Evolutionary conservation across 2,888 invertebrate species (phyloP).

Genomic region (Trypoxylon attenuatum): DNA sequence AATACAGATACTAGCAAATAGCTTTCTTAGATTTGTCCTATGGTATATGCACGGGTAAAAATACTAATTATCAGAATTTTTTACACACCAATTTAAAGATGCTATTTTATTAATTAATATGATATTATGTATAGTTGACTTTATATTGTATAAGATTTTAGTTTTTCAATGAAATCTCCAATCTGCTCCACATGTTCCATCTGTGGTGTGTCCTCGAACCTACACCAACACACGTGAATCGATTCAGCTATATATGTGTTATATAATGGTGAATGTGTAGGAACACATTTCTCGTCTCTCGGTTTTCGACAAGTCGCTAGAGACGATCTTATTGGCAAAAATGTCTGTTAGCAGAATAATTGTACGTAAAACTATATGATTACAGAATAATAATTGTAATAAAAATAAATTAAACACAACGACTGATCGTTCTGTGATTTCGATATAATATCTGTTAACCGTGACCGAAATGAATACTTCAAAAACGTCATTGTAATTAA

Average conservation of each 20-base stretch:
- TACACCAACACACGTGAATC: neutral
- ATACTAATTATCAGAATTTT: neutral
- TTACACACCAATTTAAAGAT: too few species aligned
- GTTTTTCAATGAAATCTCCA: too few species aligned
- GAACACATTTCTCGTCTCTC: slow-evolving; percentile 17
- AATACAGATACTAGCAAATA: neutral
- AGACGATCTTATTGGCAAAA: slow-evolving; percentile 3
- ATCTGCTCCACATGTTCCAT: neutral
- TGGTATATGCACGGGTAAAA: neutral
- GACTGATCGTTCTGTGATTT: neutral
- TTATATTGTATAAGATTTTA: neutral
- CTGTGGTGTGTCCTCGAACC: neutral
- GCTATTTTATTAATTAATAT: neutral
- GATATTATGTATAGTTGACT: neutral
- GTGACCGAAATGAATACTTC: too few species aligned
- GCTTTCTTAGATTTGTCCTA: neutral
- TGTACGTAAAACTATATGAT: slow-evolving; percentile 32
- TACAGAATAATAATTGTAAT: neutral
- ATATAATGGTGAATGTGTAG: slow-evolving; percentile 33
- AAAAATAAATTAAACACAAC: neutral
- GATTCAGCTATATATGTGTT: slow-evolving; percentile 14
- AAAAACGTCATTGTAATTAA: too few species aligned
- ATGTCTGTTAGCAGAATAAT: slow-evolving; percentile 51
- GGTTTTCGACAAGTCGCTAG: slow-evolving; percentile 12
- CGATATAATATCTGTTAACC: too few species aligned